A percentile compares a stretch with the other conserved stretches of the same genome.
Conservation (phyloP, 2,113 vertebrate genomes). For the Sinosuthora webbiana region DNA sequence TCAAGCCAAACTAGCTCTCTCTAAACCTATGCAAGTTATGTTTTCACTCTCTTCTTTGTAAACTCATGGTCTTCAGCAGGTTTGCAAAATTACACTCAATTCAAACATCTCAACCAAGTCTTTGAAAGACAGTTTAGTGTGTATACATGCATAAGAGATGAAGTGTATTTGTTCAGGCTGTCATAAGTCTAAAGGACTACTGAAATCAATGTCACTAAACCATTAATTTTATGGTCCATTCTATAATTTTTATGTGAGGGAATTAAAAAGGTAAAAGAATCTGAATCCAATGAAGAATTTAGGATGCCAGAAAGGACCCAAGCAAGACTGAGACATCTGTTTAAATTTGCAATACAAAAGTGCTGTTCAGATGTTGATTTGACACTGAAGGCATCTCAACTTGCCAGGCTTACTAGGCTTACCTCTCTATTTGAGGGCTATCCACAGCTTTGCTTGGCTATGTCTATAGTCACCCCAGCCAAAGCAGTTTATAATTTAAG, state of each 20-base stretch:
- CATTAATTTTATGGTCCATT: background rate
- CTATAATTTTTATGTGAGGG: background rate
- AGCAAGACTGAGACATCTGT: background rate
- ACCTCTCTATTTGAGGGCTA: background rate
- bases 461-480: background rate
- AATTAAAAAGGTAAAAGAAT: background rate
- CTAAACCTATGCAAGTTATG: background rate
- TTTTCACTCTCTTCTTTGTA: background rate
- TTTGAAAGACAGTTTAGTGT: background rate
- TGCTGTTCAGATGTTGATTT: background rate
- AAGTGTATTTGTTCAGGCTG: background rate
- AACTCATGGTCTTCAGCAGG: background rate
- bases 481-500: constrained; percentile 36
- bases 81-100: background rate
- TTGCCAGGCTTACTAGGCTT: background rate
- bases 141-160: background rate
- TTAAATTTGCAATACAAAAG: background rate
- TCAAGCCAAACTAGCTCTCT: background rate
- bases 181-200: background rate
- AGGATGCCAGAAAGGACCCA: background rate
- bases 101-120: background rate
- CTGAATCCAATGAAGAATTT: background rate
- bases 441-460: background rate
- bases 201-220: background rate
- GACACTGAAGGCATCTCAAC: background rate